Base-by-base conservation (phyloP, 37 sponge, comb jelly and placozoan genomes). In the Spongilla lacustris region DNA sequence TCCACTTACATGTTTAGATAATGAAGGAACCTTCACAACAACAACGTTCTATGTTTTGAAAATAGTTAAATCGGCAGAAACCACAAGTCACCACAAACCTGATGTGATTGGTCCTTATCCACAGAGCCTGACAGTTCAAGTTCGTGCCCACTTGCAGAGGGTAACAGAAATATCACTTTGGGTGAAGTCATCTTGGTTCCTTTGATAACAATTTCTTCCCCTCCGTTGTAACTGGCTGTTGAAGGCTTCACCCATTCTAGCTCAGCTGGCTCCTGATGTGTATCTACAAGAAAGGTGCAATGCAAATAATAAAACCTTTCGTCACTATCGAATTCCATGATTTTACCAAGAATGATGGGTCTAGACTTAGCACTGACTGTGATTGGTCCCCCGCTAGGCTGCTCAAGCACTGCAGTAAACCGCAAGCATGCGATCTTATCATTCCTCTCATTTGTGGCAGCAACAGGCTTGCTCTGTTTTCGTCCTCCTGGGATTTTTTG, bases 181-280 rank as follows among this genome's bases (percentile, higher is more conserved):
- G 91, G 88, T 33, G 83, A 84, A 34, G 79, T 87, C 92, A 92
- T 92, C 58, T 87, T 92, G 23, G 92, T 81, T 72, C 92, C 92
- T 36, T 83, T 87, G 80, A 94, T 85, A 38, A 81, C 91, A 36
- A 94, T 37, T 67, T 77, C 68, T 36, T 90, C 91, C 66, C 88
- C 88, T 3, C 93, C 93, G 32, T 72, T 68, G 66, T 76, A 71
- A 67, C 79, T 74, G 9, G 91, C 94, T 75, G 72, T 69, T 0
- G 38, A 37, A 21, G 91, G 91, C 17, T 69, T 69, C 0, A 94
- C 41, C 74, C 83, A 84, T 36, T 87, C 78, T 23, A 94, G 72
- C 50, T 85, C 87, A 23, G 91, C 89, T 36, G 82, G 79, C 4
- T 87, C 91, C 11, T 84, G 91, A 21, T 80, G 81, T 28, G 94